Evolutionary conservation across 1,140 invertebrate species (phyloP).

Genomic region (Mamestra configurata): DNA sequence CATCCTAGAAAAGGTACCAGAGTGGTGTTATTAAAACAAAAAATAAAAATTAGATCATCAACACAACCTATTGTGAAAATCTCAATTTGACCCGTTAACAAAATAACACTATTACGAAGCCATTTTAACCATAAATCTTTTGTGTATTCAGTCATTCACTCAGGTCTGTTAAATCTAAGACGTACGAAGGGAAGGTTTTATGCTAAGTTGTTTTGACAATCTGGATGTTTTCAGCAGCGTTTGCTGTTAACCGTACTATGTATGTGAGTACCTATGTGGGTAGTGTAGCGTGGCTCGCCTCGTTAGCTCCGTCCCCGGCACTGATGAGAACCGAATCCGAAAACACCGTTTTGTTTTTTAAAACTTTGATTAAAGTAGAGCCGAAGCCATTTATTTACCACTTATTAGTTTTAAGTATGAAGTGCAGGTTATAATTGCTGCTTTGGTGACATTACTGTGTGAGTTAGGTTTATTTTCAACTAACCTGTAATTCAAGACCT

Average conservation of each 20-base stretch:
- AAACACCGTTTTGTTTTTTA: conserved; percentile 23
- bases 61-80: no score
- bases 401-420: conserved; percentile 17
- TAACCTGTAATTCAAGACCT: no score
- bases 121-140: no score
- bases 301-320: conserved; percentile 20
- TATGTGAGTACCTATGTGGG: not conserved
- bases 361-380: conserved; percentile 36
- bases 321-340: conserved; percentile 28
- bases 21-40: no score
- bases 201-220: not conserved
- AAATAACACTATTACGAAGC: no score
- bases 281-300: not conserved
- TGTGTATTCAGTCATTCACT: no score
- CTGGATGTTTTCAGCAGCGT: not conserved
- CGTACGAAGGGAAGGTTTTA: not conserved
- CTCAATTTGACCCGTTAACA: no score
- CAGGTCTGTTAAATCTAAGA: not conserved
- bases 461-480: no score
- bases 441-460: not conserved
- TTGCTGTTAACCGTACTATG: not conserved
- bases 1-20: no score
- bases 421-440: not conserved
- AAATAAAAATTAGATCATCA: no score
- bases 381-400: conserved; percentile 36